These are phyloP conservation scores for Rutpela maculata DNA, from an alignment of 2,888 invertebrate species.

Conservation along the genomic window DNA sequence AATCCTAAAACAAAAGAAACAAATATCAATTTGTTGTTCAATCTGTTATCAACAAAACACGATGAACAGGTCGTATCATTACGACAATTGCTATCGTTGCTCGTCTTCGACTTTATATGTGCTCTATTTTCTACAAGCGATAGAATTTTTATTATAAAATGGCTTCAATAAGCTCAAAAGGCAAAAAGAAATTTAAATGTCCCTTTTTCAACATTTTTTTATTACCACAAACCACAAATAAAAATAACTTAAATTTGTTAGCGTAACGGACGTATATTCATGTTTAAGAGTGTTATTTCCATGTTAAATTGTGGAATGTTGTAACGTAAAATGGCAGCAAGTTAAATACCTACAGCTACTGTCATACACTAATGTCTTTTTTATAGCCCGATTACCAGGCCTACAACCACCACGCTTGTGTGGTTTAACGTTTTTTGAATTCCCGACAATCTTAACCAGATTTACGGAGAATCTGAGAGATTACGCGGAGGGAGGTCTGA, in stretches of 20 bases:
- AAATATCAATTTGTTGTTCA: too few species aligned
- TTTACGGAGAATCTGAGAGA: constrained; percentile 49
- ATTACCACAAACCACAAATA: constrained; percentile 2
- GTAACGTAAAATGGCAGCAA: constrained; percentile 40
- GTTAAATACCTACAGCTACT: constrained; percentile 53
- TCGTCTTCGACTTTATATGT: too few species aligned
- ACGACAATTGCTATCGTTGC: too few species aligned
- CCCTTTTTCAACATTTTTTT: not conserved
- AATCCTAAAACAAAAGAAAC: too few species aligned
- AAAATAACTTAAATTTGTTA: not conserved
- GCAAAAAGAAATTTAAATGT: not conserved
- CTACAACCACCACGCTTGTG: constrained; percentile 41
- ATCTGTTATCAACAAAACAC: too few species aligned
- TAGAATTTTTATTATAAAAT: too few species aligned
- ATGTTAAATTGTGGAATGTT: constrained; percentile 42
- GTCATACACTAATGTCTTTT: constrained; percentile 56
- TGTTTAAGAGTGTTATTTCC: constrained; percentile 22
- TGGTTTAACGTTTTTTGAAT: constrained; percentile 41
- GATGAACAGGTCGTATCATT: too few species aligned
- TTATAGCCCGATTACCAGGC: constrained; percentile 50
- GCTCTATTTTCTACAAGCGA: too few species aligned
- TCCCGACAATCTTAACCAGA: constrained; percentile 42
- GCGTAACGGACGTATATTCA: not conserved
- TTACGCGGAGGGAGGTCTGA: constrained; percentile 49
- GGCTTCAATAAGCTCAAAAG: not conserved